phyloP scores from a whole-genome alignment of 2,797 vertebrate genomes.

The Urophycis tenuis region DNA sequence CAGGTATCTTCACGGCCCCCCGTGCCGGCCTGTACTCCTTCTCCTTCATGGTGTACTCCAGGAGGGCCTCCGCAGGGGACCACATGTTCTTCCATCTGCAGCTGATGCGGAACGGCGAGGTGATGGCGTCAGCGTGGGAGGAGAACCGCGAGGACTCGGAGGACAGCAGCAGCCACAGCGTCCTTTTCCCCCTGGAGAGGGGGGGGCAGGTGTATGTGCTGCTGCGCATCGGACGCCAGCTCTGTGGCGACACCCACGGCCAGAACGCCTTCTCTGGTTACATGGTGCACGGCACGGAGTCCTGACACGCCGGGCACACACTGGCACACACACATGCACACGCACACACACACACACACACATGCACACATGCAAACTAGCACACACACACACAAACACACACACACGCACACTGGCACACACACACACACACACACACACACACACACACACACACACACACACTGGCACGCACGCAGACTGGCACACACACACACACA shows the following conservation, averaged over 20 bases:
- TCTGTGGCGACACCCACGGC: conserved; percentile 38
- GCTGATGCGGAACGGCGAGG: conserved; percentile 43
- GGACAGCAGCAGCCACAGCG: conserved; percentile 50
- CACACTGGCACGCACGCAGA: too few relatives aligned
- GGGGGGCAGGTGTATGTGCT: conserved; percentile 52
- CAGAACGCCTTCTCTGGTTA: conserved; percentile 51
- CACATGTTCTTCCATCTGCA: conserved; percentile 46
- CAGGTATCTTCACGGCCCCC: conserved; percentile 53
- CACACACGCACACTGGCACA: too few relatives aligned
- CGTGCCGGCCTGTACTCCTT: conserved; percentile 45
- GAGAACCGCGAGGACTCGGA: conserved; percentile 54
- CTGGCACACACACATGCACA: conserved; percentile 4
- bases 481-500: too few relatives aligned
- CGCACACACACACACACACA: conserved; percentile 8
- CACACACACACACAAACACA: too few relatives aligned
- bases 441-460: too few relatives aligned
- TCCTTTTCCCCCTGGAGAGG: conserved; percentile 39
- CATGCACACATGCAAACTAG: too few relatives aligned
- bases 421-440: too few relatives aligned
- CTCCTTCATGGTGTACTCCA: conserved; percentile 44
- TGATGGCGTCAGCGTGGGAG: conserved; percentile 43
- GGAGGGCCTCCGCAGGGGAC: neutral
- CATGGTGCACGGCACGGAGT: conserved; percentile 32
- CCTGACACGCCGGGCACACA: neutral
- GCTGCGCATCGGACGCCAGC: conserved; percentile 39